Evolutionary conservation across 2,797 vertebrate species (phyloP), one percentile per base, ranked within the genome.

Genomic region (Clarias fuscus): DNA sequence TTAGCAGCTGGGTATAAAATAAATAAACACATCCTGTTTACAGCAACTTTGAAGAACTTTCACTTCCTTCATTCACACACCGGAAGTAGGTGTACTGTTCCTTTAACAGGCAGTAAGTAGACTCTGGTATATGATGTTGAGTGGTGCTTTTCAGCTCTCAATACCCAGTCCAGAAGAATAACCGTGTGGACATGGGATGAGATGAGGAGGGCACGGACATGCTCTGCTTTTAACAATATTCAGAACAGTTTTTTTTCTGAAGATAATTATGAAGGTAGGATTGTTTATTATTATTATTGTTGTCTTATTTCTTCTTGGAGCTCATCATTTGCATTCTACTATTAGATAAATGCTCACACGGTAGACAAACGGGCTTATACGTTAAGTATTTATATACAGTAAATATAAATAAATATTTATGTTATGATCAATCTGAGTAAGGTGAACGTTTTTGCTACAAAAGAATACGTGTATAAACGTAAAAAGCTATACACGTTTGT

Each of bases 71-170:
- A 79, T 0, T 73, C 72, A 81, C 75, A 37, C 58, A 56, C 24
- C 5, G 10, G 4, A 64, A 87, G 73, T 78, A 82, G 58, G 53
- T 85, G 79, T 48, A 72, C 90, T 89, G 88, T 86, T 67, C 24
- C 88, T 89, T 91, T 88, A 89, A 91, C 85, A 88, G 70, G 48
- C 80, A 78, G 85, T 61, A 68, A 78, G 85, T 61, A 68, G 73
- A 40, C 77, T 76, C 8, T 43, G 75, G 37, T 48, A 30, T 68
- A 79, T 80, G 80, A 71, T 75, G 82, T 4, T 78, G 27, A 61
- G 73, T 70, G 62, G 33, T 30, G 73, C 33, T 33, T 83, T 82
- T 48, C 22, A 2, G 33, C 18, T 48, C 40, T 80, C 82, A 37
- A 1, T 79, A 56, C 22, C 37, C 73, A 30, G 58, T 87, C 40